Conservation (phyloP, 92 coral and sea anemone species). For the Nematostella vectensis region DNA sequence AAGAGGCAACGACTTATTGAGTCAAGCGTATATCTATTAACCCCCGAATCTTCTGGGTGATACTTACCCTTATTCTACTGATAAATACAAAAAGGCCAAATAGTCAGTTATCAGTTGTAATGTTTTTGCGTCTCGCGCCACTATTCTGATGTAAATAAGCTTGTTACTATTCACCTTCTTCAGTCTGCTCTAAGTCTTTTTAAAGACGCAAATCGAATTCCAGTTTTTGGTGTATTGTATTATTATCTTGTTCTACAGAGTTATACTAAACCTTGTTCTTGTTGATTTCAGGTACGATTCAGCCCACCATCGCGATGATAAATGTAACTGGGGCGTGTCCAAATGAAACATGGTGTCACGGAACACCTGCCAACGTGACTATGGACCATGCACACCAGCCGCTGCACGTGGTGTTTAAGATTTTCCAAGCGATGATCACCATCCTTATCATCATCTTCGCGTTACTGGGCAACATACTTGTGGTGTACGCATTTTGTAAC, state of each 20-base stretch:
- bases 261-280: not conserved
- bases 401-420: conserved; percentile 17
- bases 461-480: conserved; percentile 45
- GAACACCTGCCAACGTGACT: not conserved
- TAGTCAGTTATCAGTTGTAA: too few relatives aligned
- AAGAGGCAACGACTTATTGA: too few relatives aligned
- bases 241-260: not conserved
- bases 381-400: not conserved
- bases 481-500: conserved; percentile 56
- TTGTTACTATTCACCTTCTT: not conserved
- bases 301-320: not conserved
- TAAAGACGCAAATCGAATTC: too few relatives aligned
- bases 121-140: too few relatives aligned
- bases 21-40: too few relatives aligned
- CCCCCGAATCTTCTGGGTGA: too few relatives aligned
- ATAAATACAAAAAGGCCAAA: too few relatives aligned
- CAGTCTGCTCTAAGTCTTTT: not conserved
- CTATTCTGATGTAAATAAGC: too few relatives aligned
- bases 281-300: not conserved
- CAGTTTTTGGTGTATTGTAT: not conserved
- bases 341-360: not conserved
- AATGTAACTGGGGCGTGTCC: not conserved
- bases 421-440: conserved; percentile 19
- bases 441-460: conserved; percentile 42
- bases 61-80: too few relatives aligned